Base-by-base conservation (phyloP, 1,140 invertebrate genomes). In the Zophobas morio region DNA sequence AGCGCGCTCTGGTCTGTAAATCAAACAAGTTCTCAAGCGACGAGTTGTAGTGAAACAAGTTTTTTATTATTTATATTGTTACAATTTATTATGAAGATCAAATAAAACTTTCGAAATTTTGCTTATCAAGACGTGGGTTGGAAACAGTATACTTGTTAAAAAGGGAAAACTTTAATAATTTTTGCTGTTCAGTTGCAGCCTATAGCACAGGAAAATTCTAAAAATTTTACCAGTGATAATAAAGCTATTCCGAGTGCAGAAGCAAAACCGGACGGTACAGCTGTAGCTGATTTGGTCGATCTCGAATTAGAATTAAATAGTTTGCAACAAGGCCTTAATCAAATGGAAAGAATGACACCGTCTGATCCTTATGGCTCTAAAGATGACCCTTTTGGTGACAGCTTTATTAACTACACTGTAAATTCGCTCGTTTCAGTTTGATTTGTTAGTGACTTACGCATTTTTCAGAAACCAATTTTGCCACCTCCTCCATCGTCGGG, bases 221-320 rank as follows among this genome's bases (percentile, higher is more conserved):
- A 79, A 77, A 79, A 20, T 34, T 66, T 81, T 40, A 60, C 74
- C 5, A 32, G 40, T 37, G 79, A 80, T 49, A 74, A 1, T 46
- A 85, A 85, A 80, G 60, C 76, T 5, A 70, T 33, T 54, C n/a
- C 20, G 0, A 76, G 37, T 39, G 74, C 73, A 32, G 82, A 84
- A 56, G 54, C 47, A 6, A 83, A 83, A 76, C 70, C 76, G 47
- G 70, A 74, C 4, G 80, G 80, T 35, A 81, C 81, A 2, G 89
- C 88, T 5, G 91, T 92, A 0, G 95, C 94, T 0, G 96, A 98
- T 88, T 88, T 99, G 76, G 92, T 99, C 32, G 96, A 98, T 88
- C 88, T 99, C 76, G 96, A 99, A 86, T 94, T 96, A 84, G 96
- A 98, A 88, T 88, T 98, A 71, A 95, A 94, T 80, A 96, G 93